Evolutionary conservation across 2,888 invertebrate genomes (phyloP), one percentile per base, ranked within the genome.

Genomic region (Ophraella communa): DNA sequence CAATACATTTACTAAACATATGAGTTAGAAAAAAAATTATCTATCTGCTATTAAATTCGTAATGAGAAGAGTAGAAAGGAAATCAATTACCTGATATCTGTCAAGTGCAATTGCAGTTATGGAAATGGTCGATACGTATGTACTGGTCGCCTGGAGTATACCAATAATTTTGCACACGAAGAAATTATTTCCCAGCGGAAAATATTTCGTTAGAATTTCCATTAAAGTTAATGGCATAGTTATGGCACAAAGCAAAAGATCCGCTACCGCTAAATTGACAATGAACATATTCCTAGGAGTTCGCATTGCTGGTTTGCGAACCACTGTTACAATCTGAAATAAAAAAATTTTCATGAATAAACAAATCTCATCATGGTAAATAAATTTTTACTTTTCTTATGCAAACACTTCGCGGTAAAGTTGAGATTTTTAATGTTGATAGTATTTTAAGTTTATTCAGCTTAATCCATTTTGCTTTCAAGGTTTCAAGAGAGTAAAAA

Each of bases 221-320:
- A 94, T 90, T 61, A 96, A 83, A 8, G 96, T 96, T 58, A 95
- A 86, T 1, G 96, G 96, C 83, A 95, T 95, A 2, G 95, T 95
- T 10, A 96, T 90, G 66, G 94, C 87, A 81, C 96, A 96, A 45
- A 96, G 86, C 20, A 94, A 85, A 39, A 94, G 86, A 83, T 96
- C 95, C 62, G 91, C 91, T 21, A 92, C 87, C 2, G 96, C 96
- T 76, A 96, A 83, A 83, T 96, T 96, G 55, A 93, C 89, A 75
- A 96, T 96, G 83, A 96, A 95, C 83, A 96, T 91, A 83, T 96
- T 94, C n/a, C 96, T 83, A 0, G 95, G 93, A 11, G 95, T 96
- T 42, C 95, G 84, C 96, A 96, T 96, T 59, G 90, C 87, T 17
- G 94, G 90, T 79, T 95, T 96, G 66, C 93, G 85, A 11, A 92